Evolutionary conservation across 2,888 invertebrate species (phyloP), one percentile per base, ranked within the genome.

Genomic region (Brenthis daphne): DNA sequence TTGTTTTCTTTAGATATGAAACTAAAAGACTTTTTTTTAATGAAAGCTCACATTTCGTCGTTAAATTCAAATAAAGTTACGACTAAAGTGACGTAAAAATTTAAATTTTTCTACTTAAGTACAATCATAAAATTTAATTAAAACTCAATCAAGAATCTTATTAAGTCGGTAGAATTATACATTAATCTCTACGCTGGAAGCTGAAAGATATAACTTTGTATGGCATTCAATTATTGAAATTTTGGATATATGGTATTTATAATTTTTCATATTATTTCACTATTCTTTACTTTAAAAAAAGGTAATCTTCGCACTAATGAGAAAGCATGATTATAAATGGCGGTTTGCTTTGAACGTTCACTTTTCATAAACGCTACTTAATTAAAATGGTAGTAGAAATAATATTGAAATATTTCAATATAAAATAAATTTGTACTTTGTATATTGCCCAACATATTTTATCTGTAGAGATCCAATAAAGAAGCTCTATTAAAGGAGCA

Each of bases 111-210:
- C 69, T 70, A 64, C 70, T 71, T 64, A 57, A 68, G 57, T 66
- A 57, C 61, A 69, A 65, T 73, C 74, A 69, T 74, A 69, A 74
- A 72, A 73, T 71, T 73, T 69, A 79, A 81, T 82, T 81, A 80
- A 82, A 82, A 80, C 78, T 77, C 74, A 78, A 78, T 76, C 74
- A 76, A 79, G 77, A 72, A 77, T 80, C 81, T 80, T 81, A 74
- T 72, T 76, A 74, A 75, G 65, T 64, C 67, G 57, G 67, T 69
- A 66, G 72, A 70, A 73, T 72, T 69, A 73, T 73, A 74, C 73
- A 74, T 71, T 71, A 74, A 74, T 74, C 69, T 69, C 57, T 51
- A 64, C 67, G 65, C 58, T 71, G 69, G 73, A 54, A 64, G 68
- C 68, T 69, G 71, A 71, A 60, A 69, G 60, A 66, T 69, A 67